Evolutionary conservation across 2,113 vertebrate species (phyloP).

Genomic region (Dissostichus mawsoni): DNA sequence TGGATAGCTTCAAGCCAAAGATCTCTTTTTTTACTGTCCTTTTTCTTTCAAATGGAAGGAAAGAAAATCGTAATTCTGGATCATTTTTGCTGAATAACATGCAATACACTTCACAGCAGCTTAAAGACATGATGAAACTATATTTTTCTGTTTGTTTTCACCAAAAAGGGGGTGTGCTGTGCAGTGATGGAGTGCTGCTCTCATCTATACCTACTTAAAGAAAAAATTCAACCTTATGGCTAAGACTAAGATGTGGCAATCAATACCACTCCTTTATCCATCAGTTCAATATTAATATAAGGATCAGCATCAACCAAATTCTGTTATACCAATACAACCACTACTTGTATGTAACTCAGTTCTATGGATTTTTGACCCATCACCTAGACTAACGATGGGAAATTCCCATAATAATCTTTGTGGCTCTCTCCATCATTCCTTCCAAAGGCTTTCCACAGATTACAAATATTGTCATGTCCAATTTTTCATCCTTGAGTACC

Average conservation of each 20-base stretch:
- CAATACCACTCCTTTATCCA: background rate
- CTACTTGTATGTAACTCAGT: background rate
- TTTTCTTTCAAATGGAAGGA: too few relatives aligned
- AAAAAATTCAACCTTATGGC: background rate
- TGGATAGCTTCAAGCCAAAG: too few relatives aligned
- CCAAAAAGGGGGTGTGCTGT: too few relatives aligned
- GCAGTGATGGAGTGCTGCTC: too few relatives aligned
- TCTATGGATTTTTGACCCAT: background rate
- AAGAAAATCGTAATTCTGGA: too few relatives aligned
- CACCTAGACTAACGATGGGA: background rate
- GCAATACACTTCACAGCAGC: too few relatives aligned
- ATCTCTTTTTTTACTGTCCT: too few relatives aligned
- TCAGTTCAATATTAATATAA: background rate
- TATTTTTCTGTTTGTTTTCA: too few relatives aligned
- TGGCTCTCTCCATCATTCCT: background rate
- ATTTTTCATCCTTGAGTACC: conserved; percentile 18
- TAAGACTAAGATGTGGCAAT: background rate
- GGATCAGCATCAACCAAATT: background rate
- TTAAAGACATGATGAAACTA: too few relatives aligned
- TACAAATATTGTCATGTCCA: conserved; percentile 37
- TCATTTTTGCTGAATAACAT: too few relatives aligned
- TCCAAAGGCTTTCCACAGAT: background rate
- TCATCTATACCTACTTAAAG: background rate
- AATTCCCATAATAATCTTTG: background rate
- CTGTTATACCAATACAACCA: background rate